Percentiles rank a stretch among this genome's conserved stretches.
These are phyloP conservation scores for Drosophila mimetica DNA, from an alignment of 2,888 invertebrate genomes.

Conservation along the genomic window DNA sequence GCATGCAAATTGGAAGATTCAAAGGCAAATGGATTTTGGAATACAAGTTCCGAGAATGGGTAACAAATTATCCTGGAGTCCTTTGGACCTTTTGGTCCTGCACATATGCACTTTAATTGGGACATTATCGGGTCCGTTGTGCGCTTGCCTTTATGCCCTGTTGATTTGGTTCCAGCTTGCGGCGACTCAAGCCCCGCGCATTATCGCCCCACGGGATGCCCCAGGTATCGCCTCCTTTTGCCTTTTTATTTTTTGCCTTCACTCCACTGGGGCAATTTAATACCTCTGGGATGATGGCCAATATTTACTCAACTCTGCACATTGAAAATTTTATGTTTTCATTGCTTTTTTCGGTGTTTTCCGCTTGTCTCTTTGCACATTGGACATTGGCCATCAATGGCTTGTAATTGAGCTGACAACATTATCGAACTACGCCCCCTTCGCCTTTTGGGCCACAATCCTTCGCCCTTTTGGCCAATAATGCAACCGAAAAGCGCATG, in stretches of 20 bases:
- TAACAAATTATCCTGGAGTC: not conserved
- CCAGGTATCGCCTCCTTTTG: constrained; percentile 5
- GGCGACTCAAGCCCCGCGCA: not conserved
- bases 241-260: too few relatives aligned
- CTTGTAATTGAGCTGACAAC: constrained; percentile 47
- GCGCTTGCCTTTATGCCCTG: constrained; percentile 1
- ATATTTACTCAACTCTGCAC: constrained; percentile 7
- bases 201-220: constrained; percentile 28
- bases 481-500: constrained; percentile 5
- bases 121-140: constrained; percentile 21
- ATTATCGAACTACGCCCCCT: constrained; percentile 42
- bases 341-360: constrained; percentile 11
- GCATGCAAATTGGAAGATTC: too few relatives aligned
- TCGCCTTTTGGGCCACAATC: too few relatives aligned
- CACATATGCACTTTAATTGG: constrained; percentile 17
- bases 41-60: too few relatives aligned
- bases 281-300: not conserved
- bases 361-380: constrained; percentile 4
- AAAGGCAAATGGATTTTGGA: too few relatives aligned
- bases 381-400: constrained; percentile 6
- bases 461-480: not conserved
- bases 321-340: constrained; percentile 31
- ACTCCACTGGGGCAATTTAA: constrained; percentile 1
- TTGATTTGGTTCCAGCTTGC: constrained; percentile 8
- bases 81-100: not conserved